Base-by-base conservation (phyloP, 2,113 vertebrate species). In the Mola mola region DNA sequence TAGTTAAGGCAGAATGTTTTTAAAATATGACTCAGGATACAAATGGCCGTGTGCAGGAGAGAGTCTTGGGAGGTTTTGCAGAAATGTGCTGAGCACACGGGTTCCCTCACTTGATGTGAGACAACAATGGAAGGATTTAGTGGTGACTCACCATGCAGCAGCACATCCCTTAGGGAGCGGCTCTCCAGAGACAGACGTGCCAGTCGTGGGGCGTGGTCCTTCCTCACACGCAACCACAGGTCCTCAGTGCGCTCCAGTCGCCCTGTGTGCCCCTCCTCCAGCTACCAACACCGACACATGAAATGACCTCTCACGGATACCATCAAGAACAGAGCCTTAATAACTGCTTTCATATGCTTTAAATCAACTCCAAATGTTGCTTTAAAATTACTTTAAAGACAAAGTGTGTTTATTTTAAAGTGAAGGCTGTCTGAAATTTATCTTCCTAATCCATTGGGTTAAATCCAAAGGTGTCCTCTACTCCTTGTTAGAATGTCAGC, bases 171-270 rank as follows among this genome's bases (percentile, higher is more conserved):
- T 19, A 99, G 92, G 61, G 97, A 98, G 25, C 97, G 92, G 90
- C 97, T 99, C 89, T 99, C 97, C 76, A 99, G 81, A 0, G 97
- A 95, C 24, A 99, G 93, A 2, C 96, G 94, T 1, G 97, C 97
- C 24, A 99, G 90, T 0, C 97, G 94, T 0, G 97, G 97, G 8
- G 97, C 97, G 0, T 98, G 97, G 51, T 99, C 97, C 69, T 98
- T 99, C 64, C 97, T 90, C 57, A 99, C 97, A 29, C 93, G 93
- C 76, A 99, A 81, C 97, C 97, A 99, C 48, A 98, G 90, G 70
- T 97, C 97, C 85, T 99, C 97, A 0, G 97, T 99, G n/a, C 94
- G 93, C 90, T 98, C 97, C 82, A 99, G 89, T 3, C 96, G 93
- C n/a, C 97, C 97, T 0, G 94, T 97, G 79, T 98, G 97, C 9